Evolutionary conservation across 2,113 vertebrate genomes (phyloP).

Genomic region (Crypturellus undulatus): DNA sequence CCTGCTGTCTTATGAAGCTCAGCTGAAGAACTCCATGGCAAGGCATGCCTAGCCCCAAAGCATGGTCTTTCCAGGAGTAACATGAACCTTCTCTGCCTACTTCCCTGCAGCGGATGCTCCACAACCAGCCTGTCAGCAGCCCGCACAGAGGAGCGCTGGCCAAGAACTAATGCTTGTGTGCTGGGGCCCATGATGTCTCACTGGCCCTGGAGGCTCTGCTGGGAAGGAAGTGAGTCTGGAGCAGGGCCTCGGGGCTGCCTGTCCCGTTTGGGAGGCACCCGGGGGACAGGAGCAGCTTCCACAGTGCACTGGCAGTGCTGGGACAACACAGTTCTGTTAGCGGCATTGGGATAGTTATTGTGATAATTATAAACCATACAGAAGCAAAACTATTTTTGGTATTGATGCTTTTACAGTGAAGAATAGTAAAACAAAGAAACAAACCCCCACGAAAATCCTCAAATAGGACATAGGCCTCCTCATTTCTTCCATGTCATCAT

Average conservation of each 20-base stretch:
- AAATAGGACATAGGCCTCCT: not conserved
- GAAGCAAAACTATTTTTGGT: not conserved
- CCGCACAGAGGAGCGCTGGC: not conserved
- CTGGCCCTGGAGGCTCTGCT: not conserved
- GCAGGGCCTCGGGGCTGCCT: not conserved
- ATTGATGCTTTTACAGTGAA: not conserved
- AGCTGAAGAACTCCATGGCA: not conserved
- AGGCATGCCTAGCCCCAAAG: not conserved
- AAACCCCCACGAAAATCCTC: not conserved
- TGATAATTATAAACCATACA: not conserved
- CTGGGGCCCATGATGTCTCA: not conserved
- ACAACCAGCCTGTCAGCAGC: no score
- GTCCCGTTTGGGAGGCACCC: rapidly evolving
- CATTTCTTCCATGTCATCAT: not conserved
- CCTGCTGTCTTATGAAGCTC: not conserved
- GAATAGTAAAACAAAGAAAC: not conserved
- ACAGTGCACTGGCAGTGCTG: not conserved
- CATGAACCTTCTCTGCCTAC: not conserved
- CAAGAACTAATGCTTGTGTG: not conserved
- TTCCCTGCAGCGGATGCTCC: not conserved
- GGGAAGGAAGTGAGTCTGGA: not conserved
- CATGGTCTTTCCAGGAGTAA: not conserved
- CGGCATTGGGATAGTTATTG: not conserved
- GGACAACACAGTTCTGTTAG: not conserved
- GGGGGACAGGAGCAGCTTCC: not conserved